Evolutionary conservation across 1,140 invertebrate species (phyloP).

Genomic region (Capitella teleta): DNA sequence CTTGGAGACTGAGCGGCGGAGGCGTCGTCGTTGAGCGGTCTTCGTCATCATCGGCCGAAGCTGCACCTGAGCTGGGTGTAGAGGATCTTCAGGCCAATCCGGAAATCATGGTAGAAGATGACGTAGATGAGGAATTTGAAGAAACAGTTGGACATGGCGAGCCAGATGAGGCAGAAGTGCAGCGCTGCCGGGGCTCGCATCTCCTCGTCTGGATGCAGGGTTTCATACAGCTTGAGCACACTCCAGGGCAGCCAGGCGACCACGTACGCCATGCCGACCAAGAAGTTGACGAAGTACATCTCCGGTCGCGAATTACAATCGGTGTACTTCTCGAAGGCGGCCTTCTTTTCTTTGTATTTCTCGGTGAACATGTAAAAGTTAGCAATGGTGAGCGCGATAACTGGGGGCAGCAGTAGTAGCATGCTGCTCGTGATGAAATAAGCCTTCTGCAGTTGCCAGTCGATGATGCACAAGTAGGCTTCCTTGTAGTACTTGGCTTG

Average conservation of each 20-base stretch:
- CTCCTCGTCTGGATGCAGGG: not conserved
- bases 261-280: conserved; percentile 79
- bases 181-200: conserved; percentile 57
- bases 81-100: conserved; percentile 70
- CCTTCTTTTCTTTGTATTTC: conserved; percentile 60
- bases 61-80: conserved; percentile 42
- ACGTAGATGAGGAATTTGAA: conserved; percentile 87
- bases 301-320: conserved; percentile 56
- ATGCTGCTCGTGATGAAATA: conserved; percentile 83
- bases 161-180: conserved; percentile 84
- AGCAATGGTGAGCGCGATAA: conserved; percentile 85
- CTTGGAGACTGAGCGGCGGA: too few species aligned
- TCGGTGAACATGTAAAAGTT: conserved; percentile 83
- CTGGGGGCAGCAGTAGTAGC: conserved; percentile 77
- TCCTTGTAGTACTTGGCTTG: conserved; percentile 58
- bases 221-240: conserved; percentile 55
- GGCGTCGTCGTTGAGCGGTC: too few species aligned
- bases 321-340: conserved; percentile 46
- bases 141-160: conserved; percentile 83
- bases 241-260: conserved; percentile 86
- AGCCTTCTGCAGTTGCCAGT: conserved; percentile 87
- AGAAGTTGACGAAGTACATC: conserved; percentile 75
- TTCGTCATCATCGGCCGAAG: too few species aligned
- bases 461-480: conserved; percentile 83
- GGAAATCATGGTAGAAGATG: conserved; percentile 77